These are phyloP conservation scores for Caenorhabditis drosophilae DNA, from an alignment of 2,888 invertebrate species.

Conservation along the genomic window DNA sequence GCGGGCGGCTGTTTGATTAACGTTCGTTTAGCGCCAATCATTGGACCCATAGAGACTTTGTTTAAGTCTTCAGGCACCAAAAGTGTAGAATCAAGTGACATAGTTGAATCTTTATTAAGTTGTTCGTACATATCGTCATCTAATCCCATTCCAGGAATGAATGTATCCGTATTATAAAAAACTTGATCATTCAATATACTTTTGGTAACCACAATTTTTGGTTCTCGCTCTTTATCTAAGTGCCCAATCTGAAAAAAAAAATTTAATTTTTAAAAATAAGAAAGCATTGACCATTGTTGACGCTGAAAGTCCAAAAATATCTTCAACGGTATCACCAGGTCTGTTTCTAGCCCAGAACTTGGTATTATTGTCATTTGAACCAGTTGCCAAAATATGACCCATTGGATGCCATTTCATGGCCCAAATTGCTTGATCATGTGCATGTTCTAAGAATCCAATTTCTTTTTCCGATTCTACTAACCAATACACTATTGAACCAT, in stretches of 20 bases:
- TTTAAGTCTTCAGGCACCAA: slow-evolving; percentile 51
- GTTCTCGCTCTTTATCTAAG: slow-evolving; percentile 54
- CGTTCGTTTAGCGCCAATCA: slow-evolving; percentile 55
- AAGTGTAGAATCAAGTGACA: slow-evolving; percentile 22
- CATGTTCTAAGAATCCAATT: slow-evolving; percentile 94
- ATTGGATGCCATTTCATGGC: slow-evolving; percentile 98
- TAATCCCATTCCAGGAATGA: slow-evolving; percentile 90
- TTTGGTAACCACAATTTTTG: slow-evolving; percentile 22
- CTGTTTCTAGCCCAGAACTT: slow-evolving; percentile 99
- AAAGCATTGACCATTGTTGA: slow-evolving; percentile 30
- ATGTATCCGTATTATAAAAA: slow-evolving; percentile 4
- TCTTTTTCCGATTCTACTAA: slow-evolving; percentile 84
- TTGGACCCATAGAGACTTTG: slow-evolving; percentile 23
- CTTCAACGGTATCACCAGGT: slow-evolving; percentile 94
- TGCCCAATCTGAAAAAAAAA: slow-evolving; percentile 37
- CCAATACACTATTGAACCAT: slow-evolving; percentile 98
- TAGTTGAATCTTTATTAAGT: slow-evolving; percentile 7
- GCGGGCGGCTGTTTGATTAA: slow-evolving; percentile 68
- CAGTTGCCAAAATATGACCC: slow-evolving; percentile 96
- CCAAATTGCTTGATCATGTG: slow-evolving; percentile 92
- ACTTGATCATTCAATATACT: slow-evolving; percentile 21
- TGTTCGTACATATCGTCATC: slow-evolving; percentile 83
- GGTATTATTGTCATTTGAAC: slow-evolving; percentile 93
- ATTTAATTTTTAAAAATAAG: not conserved
- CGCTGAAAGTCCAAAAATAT: slow-evolving; percentile 81